phyloP scores from a whole-genome alignment of 30 jellyfish, hydroid and myxozoan genomes.

The Euphysa ruthae region DNA sequence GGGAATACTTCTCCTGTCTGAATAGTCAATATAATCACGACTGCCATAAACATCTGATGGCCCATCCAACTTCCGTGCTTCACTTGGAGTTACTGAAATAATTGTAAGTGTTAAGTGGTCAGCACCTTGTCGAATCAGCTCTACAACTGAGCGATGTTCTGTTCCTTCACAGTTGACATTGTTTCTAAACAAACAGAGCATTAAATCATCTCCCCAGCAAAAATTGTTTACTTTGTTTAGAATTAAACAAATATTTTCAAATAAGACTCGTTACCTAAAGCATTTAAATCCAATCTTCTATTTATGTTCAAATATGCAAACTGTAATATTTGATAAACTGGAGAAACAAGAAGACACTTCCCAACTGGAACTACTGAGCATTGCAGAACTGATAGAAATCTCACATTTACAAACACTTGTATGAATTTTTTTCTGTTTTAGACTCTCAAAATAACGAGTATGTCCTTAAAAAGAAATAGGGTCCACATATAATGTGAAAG shows the following conservation, averaged over 20 bases:
- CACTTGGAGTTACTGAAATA: conserved; percentile 97
- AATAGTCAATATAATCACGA: conserved; percentile 47
- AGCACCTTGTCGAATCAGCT: conserved; percentile 81
- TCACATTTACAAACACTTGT: too few relatives aligned
- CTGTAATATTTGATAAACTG: too few relatives aligned
- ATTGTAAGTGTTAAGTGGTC: conserved; percentile 51
- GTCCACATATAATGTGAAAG: too few relatives aligned
- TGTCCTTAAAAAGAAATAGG: too few relatives aligned
- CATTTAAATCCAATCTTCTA: too few relatives aligned
- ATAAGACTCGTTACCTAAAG: too few relatives aligned
- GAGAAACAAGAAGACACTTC: too few relatives aligned
- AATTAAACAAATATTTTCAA: neutral
- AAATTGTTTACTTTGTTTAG: neutral
- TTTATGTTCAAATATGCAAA: too few relatives aligned
- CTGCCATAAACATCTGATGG: conserved; percentile 63
- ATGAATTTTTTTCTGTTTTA: too few relatives aligned
- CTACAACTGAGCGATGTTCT: conserved; percentile 92
- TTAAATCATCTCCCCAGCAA: neutral
- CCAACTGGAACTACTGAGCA: too few relatives aligned
- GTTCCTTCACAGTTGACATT: conserved; percentile 85
- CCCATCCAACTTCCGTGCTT: conserved; percentile 93
- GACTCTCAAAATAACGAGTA: too few relatives aligned
- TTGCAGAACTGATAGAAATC: too few relatives aligned
- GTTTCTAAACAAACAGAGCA: conserved; percentile 29
- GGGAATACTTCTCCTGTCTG: conserved; percentile 72